Evolutionary conservation across 2,888 invertebrate species (phyloP).

Genomic region (Artemia sp.): DNA sequence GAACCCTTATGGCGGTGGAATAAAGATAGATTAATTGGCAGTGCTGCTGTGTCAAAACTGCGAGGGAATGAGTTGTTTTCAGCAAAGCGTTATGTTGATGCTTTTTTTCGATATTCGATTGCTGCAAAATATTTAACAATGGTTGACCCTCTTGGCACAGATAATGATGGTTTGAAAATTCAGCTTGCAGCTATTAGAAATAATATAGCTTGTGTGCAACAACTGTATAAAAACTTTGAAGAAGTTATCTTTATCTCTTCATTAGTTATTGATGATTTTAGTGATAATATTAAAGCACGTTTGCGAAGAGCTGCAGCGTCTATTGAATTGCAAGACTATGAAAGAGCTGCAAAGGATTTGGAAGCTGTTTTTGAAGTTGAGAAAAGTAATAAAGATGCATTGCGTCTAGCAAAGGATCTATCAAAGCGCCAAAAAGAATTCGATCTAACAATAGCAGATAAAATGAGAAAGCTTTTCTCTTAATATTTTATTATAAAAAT

Average conservation of each 20-base stretch:
- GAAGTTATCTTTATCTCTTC: background rate
- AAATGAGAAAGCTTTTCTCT: background rate
- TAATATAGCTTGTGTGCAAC: constrained; percentile 5
- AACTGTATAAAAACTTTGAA: background rate
- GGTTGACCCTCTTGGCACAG: background rate
- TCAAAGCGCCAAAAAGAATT: constrained; percentile 6
- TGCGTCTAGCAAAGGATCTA: background rate
- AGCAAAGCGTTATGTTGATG: background rate
- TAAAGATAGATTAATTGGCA: background rate
- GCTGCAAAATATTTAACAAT: constrained; percentile 10
- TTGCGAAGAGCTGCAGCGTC: constrained; percentile 4
- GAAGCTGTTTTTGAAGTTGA: background rate
- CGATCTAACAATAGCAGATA: background rate
- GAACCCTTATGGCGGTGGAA: background rate
- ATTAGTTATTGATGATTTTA: background rate
- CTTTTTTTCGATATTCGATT: background rate
- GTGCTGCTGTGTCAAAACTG: background rate
- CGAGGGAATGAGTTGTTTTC: constrained; percentile 1
- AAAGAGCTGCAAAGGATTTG: constrained; percentile 9
- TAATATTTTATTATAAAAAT: background rate
- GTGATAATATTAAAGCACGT: background rate
- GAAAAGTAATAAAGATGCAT: background rate
- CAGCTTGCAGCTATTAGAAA: constrained; percentile 2
- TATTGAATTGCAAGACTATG: constrained; percentile 4
- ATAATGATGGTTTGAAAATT: background rate